Base-by-base conservation (phyloP, 2,888 invertebrate genomes). In the Amorpha juglandis region DNA sequence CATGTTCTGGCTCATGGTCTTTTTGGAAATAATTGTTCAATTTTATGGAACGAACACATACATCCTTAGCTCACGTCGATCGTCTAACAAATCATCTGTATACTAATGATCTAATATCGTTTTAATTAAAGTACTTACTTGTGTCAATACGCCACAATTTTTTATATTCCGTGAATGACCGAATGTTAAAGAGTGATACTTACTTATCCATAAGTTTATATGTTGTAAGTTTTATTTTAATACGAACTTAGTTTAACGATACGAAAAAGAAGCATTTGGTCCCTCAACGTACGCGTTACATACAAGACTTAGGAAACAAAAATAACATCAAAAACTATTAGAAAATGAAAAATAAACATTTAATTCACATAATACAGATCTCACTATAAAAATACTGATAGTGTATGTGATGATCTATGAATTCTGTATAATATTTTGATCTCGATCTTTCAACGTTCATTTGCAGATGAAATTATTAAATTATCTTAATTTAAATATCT, bases 191-290 rank as follows among this genome's bases (percentile, higher is more conserved):
- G 47, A 64, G 27, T 47, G 33, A 53, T 64, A 55, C 53, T 53
- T 47, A 47, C 47, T 45, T 64, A 55, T 47, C 27, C 45, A 64
- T 64, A 45, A 64, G 33, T 45, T 64, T 45, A 47, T 53, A 47
- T 33, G 12, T 64, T 64, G 45, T 42, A 64, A 64, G 53, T 42
- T 53, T 55, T 58, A 58, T 58, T 58, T 58, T 58, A 58, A 58
- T 42, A 58, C 58, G 58, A 58, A 58, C 19, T 42, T 58, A 58
- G 58, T 58, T 38, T 58, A 58, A 11, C 58, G 58, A 58, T 38
- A 58, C 58, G 58, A 58, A 35, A 19, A 58, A 16, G 12, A 16
- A 16, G 19, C 42, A 11, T 16, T 27, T 4, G 12, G 7, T 58
- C 58, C 42, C 58, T 58, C n/a, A 38, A 16, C 4, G 38, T 11